These are phyloP conservation scores for Enoplolaimus lenunculus DNA, from an alignment of 2,888 invertebrate genomes.

Conservation along the genomic window DNA sequence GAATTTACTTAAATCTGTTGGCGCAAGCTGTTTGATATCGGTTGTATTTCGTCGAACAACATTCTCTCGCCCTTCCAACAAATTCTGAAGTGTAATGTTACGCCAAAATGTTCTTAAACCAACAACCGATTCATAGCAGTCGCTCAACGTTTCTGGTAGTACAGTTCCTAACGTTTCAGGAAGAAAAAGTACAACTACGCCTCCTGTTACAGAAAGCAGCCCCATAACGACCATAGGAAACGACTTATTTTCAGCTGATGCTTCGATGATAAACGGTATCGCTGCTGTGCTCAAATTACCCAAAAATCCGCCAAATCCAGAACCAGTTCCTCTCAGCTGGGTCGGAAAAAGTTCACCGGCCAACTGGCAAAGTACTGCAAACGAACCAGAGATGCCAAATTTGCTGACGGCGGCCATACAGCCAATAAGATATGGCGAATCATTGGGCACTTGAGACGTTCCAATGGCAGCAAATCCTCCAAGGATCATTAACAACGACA, in stretches of 20 bases:
- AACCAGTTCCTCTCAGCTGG: background rate
- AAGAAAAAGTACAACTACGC: background rate
- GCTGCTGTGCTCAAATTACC: background rate
- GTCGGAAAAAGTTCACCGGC: constrained; percentile 1
- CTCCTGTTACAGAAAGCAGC: background rate
- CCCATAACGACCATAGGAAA: constrained; percentile 10
- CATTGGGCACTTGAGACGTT: background rate
- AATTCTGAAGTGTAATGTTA: background rate
- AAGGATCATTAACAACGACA: background rate
- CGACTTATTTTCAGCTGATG: background rate
- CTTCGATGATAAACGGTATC: background rate
- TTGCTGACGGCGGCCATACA: background rate
- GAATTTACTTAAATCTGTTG: background rate
- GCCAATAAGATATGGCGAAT: background rate
- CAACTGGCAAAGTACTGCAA: background rate
- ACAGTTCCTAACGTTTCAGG: background rate
- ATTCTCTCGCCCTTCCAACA: background rate
- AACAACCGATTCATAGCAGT: background rate
- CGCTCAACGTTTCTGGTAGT: background rate
- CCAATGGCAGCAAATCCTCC: background rate
- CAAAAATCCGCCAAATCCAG: background rate
- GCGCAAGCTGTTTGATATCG: background rate
- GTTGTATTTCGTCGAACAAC: background rate
- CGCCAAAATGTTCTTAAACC: background rate
- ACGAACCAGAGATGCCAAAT: background rate